phyloP scores from a whole-genome alignment of 2,888 invertebrate species.

The Lepidocyrtinus sp. region DNA sequence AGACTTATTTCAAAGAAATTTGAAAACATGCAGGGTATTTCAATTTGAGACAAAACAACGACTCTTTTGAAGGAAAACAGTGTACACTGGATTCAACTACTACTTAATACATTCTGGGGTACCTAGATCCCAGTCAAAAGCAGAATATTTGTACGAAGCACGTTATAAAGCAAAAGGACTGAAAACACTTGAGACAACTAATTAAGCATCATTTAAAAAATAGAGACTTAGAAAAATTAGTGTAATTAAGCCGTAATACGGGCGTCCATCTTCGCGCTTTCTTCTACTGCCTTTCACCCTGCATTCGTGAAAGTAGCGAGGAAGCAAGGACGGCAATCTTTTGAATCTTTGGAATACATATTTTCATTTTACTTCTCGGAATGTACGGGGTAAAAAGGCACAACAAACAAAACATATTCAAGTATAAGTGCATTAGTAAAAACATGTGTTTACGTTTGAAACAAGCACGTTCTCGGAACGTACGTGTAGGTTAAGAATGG shows the following conservation, averaged over 20 bases:
- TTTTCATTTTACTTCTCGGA: too few relatives aligned
- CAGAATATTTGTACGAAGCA: neutral
- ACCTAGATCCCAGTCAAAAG: too few relatives aligned
- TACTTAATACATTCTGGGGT: too few relatives aligned
- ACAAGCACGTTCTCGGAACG: too few relatives aligned
- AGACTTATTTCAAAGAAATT: conserved; percentile 9
- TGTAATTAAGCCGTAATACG: conserved; percentile 59
- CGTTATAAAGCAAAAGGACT: conserved; percentile 35
- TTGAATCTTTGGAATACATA: neutral
- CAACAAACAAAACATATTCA: neutral
- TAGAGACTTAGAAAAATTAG: conserved; percentile 59
- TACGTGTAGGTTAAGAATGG: too few relatives aligned
- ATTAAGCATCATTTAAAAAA: conserved; percentile 61
- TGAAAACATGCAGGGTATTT: conserved; percentile 14
- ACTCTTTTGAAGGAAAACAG: too few relatives aligned
- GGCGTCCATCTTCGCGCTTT: conserved; percentile 45
- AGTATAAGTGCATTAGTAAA: neutral
- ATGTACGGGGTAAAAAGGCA: neutral
- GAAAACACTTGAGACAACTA: conserved; percentile 59
- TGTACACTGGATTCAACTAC: too few relatives aligned
- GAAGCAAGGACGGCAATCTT: neutral
- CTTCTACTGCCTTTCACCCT: conserved; percentile 1
- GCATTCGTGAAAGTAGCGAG: neutral
- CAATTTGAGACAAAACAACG: too few relatives aligned
- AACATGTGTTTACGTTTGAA: too few relatives aligned